phyloP scores from a whole-genome alignment of 1,140 invertebrate species.

The Papilio polyxenes region DNA sequence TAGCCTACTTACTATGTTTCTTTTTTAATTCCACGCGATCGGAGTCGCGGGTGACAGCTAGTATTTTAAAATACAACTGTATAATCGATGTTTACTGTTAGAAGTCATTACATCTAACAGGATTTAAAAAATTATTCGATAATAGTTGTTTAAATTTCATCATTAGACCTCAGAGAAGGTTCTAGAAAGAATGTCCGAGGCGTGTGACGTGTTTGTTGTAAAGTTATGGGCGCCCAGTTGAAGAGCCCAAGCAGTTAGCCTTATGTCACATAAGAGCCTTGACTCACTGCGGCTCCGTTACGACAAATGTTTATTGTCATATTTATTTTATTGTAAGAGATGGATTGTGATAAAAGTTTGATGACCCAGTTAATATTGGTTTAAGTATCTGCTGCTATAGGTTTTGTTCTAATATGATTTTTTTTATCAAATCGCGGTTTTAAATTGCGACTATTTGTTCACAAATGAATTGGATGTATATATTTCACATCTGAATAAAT shows the following conservation, averaged over 20 bases:
- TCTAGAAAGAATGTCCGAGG: not conserved
- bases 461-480: too few species aligned
- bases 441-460: too few species aligned
- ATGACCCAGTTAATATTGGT: too few species aligned
- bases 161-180: not conserved
- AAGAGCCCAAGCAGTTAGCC: not conserved
- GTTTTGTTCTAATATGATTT: too few species aligned
- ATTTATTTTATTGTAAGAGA: not conserved
- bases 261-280: not conserved
- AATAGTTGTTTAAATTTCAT: not conserved
- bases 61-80: not conserved
- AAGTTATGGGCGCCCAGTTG: not conserved
- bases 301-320: constrained; percentile 7
- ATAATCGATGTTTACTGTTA: not conserved
- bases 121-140: not conserved
- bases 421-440: too few species aligned
- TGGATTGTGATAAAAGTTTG: not conserved
- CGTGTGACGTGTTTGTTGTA: not conserved
- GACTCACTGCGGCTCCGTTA: not conserved
- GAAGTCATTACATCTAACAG: too few species aligned
- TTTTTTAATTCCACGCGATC: too few species aligned
- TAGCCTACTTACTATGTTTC: too few species aligned
- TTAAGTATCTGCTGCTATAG: too few species aligned
- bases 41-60: too few species aligned
- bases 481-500: too few species aligned